Evolutionary conservation across 2,888 invertebrate genomes (phyloP).

Genomic region (Campoplex capitator): DNA sequence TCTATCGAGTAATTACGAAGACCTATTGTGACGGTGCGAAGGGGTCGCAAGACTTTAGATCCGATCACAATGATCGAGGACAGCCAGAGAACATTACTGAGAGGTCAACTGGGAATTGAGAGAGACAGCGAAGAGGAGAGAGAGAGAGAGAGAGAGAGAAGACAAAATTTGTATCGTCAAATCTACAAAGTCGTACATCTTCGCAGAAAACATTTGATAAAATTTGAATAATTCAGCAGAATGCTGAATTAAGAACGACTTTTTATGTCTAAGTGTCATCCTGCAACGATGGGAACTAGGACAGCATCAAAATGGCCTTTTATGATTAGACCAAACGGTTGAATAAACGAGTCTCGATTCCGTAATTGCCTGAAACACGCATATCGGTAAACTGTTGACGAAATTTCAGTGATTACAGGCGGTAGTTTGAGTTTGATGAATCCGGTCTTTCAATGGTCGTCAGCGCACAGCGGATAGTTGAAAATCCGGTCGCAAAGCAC

Average conservation of each 20-base stretch:
- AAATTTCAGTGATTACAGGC: neutral
- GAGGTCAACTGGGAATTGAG: constrained; percentile 22
- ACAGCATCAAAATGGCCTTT: neutral
- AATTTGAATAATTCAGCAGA: no score
- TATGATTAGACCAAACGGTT: neutral
- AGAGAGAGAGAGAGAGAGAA: constrained; percentile 5
- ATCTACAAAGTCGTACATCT: no score
- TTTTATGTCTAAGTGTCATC: no score
- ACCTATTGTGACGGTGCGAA: constrained; percentile 55
- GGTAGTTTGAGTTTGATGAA: neutral
- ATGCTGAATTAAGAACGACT: no score
- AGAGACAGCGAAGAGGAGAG: constrained; percentile 22
- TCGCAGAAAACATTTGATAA: no score
- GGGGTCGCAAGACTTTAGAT: constrained; percentile 39
- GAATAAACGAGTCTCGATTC: neutral
- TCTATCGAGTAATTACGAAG: constrained; percentile 65
- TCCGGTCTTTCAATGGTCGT: neutral
- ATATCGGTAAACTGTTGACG: neutral
- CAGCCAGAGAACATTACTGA: constrained; percentile 22
- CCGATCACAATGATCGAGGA: constrained; percentile 62
- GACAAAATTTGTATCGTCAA: no score
- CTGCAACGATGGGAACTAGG: neutral
- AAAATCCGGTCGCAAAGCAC: neutral
- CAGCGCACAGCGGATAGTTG: neutral
- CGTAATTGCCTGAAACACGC: neutral